These are phyloP conservation scores for Congeria kusceri DNA, from an alignment of 2,888 invertebrate species.

Conservation along the genomic window DNA sequence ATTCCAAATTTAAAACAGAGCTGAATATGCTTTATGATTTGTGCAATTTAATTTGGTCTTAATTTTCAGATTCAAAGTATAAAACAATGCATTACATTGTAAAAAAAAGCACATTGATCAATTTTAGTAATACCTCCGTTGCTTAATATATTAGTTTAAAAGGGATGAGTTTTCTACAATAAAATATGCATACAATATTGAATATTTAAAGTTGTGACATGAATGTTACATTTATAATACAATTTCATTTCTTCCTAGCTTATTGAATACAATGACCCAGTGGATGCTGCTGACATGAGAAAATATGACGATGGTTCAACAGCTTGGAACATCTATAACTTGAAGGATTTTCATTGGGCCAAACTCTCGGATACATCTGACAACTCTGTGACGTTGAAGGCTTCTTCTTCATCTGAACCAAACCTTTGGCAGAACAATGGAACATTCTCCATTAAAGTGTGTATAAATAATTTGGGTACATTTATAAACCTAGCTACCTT, in stretches of 20 bases:
- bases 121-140: no score
- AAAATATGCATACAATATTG: no score
- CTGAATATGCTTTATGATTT: no score
- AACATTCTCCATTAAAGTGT: constrained; percentile 59
- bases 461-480: background rate
- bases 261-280: constrained; percentile 79
- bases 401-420: constrained; percentile 4
- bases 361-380: constrained; percentile 40
- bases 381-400: constrained; percentile 52
- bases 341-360: constrained; percentile 68
- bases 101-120: no score
- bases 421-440: constrained; percentile 54
- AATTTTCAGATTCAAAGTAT: no score
- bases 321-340: constrained; percentile 64
- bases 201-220: no score
- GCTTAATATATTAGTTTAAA: no score
- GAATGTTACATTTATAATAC: background rate
- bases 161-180: no score
- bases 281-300: constrained; percentile 72
- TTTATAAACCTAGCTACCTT: no score
- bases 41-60: no score
- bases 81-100: no score
- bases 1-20: no score
- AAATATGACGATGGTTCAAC: constrained; percentile 30
- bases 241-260: constrained; percentile 37